Base-by-base conservation (phyloP, 1,140 invertebrate species). In the Drosophila erecta region DNA sequence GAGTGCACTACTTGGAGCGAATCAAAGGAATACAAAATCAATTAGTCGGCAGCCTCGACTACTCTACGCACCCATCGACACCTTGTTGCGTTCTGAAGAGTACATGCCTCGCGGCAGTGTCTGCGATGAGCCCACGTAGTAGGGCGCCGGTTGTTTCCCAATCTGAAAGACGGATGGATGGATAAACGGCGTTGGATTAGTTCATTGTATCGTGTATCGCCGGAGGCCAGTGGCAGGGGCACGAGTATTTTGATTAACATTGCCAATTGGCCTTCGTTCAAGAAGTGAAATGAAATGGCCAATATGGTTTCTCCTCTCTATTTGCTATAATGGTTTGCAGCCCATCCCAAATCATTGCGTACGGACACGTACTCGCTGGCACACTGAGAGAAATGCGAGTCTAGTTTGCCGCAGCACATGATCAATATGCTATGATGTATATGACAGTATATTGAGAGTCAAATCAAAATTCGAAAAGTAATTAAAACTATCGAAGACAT, bases 91-190 rank as follows among this genome's bases (percentile, higher is more conserved):
- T 43, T 92, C 92, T 0, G 90, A 92, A 0, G 84, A 87, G 64
- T 92, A 92, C 90, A 92, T 92, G 49, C 93, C 92, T n/a, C 93
- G 86, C 2, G 93, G 93, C 67, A 94, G 81, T 41, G 92, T 92
- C 75, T 93, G 93, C 15, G 93, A 91, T 12, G 93, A 93, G 17
- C 93, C 93, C 76, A 94, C 93, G 79, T 94, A 94, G 62, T 94
- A 94, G 20, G 93, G 93, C 17, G 93, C 93, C 58, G 84, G 76
- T 38, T 90, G 90, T 78, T 94, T 93, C 33, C 92, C 91, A 79
- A 92, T 92, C 93, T 94, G 79, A 50, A 83, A 51, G n/a, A 72
- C 27, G 35, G 12, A 53, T 58, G 54, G 24, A 24, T 24, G 4
- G 20, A 33, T 11, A 44, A 27, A 27, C 2, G 11, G 2, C 6